Base-by-base conservation (phyloP, 2,113 vertebrate species). In the Lepisosteus osseus region DNA sequence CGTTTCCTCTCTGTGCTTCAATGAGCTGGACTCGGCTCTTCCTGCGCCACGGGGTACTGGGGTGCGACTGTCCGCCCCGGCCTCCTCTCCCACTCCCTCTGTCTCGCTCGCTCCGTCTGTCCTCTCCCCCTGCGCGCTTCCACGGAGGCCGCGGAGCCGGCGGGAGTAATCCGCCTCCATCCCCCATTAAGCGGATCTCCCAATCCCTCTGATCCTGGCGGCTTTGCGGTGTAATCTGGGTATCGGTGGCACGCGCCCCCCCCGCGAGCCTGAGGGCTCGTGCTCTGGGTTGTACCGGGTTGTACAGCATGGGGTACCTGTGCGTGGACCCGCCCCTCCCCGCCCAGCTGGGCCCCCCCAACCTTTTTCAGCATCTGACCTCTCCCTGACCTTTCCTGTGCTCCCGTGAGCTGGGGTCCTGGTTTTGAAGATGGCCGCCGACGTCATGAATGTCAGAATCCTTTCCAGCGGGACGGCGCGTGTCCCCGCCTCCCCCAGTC, bases 261-360 rank as follows among this genome's bases (percentile, higher is more conserved):
- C 2, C 29, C 29, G 29, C 29, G 29, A 29, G 2, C 29, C 29
- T 29, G 82, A 2, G 86, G 74, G 57, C 0, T 71, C 67, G 45
- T 8, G 88, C 72, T 92, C 92, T 75, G 86, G 90, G 59, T 84
- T 83, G n/a, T 91, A 92, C 89, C 0, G 86, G 85, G 76, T 90
- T 92, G 83, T 92, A 93, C 62, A 93, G 89, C 91, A 92, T 90
- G 9, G 92, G 92, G 65, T 92, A 92, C 0, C 88, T 29, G 13
- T 2, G 43, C 12, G 45, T 68, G 3, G 67, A 68, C 17, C 3
- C 82, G 72, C 72, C 77, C 47, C 61, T 81, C 2, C 74, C 86
- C 4, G 59, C 79, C 45, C 68, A 71, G 0, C 57, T 73, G 86
- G 73, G 57, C 86, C 3, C 69, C 76, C 11, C 65, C 15, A 17